A percentile compares a stretch with the other conserved stretches of the same genome.
phyloP scores from a whole-genome alignment of 1,140 invertebrate genomes.

The Zaprionus kolodkinae region DNA sequence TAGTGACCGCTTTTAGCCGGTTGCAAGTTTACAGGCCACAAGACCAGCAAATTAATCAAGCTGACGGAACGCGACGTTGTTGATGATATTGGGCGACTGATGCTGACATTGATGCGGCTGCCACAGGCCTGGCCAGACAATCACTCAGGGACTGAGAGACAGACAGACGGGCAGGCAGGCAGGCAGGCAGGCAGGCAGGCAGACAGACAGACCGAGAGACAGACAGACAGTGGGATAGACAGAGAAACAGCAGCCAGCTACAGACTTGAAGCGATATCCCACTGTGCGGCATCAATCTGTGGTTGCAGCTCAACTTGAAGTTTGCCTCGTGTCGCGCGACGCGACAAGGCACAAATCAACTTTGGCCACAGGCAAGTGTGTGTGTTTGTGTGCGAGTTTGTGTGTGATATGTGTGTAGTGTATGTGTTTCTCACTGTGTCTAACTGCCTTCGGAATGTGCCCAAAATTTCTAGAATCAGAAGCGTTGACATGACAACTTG shows the following conservation, averaged over 20 bases:
- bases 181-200: not conserved
- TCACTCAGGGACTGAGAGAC: conserved; percentile 53
- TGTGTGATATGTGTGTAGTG: too few relatives aligned
- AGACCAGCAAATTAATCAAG: conserved; percentile 78
- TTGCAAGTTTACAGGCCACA: conserved; percentile 63
- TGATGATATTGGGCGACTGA: conserved; percentile 82
- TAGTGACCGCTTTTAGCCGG: conserved; percentile 19
- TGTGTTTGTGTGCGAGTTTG: not conserved
- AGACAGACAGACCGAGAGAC: conserved; percentile 7
- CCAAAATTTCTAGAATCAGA: conserved; percentile 73
- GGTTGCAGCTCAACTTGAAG: conserved; percentile 25
- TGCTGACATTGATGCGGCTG: conserved; percentile 81
- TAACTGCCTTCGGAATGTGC: conserved; percentile 63
- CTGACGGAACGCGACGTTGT: conserved; percentile 77
- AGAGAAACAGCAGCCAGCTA: conserved; percentile 29
- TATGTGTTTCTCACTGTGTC: not conserved
- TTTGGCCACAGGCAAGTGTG: not conserved
- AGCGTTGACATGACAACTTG: conserved; percentile 82
- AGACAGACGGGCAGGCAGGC: conserved; percentile 8
- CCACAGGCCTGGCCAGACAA: conserved; percentile 68
- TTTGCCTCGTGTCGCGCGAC: conserved; percentile 5
- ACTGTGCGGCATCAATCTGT: conserved; percentile 58
- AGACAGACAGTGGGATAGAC: conserved; percentile 9
- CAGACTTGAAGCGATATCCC: conserved; percentile 42
- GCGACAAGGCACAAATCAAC: conserved; percentile 28